Evolutionary conservation across 2,797 vertebrate species (phyloP).

Genomic region (Chaenodraco wilsoni): DNA sequence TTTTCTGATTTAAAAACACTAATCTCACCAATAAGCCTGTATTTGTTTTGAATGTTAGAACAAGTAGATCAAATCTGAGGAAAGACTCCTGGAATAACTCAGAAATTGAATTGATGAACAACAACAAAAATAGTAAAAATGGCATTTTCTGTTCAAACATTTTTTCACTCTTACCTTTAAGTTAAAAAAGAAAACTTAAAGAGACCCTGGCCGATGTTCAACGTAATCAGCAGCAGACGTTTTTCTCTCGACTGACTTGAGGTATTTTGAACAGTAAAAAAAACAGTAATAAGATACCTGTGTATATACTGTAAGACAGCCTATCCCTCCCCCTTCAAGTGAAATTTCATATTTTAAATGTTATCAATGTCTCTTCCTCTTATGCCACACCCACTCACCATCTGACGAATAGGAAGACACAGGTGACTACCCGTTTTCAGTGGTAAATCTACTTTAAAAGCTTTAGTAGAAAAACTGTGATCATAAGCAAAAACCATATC

Average conservation of each 20-base stretch:
- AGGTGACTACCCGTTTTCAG: constrained; percentile 71
- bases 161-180: background rate
- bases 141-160: background rate
- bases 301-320: background rate
- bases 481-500: constrained; percentile 44
- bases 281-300: no score
- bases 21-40: background rate
- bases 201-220: background rate
- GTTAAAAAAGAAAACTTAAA: no score
- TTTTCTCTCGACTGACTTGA: background rate
- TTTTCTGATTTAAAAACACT: background rate
- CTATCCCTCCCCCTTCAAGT: constrained; percentile 11
- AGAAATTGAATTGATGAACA: background rate
- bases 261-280: no score
- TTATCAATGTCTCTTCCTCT: constrained; percentile 67
- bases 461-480: constrained; percentile 53
- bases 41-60: background rate
- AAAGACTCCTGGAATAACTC: background rate
- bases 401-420: constrained; percentile 68
- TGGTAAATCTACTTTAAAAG: constrained; percentile 52
- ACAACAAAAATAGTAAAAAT: background rate
- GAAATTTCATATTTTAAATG: constrained; percentile 46
- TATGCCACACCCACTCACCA: constrained; percentile 52
- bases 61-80: background rate
- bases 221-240: background rate